Evolutionary conservation across 2,113 vertebrate species (phyloP).

Genomic region (Myxocyprinus asiaticus): DNA sequence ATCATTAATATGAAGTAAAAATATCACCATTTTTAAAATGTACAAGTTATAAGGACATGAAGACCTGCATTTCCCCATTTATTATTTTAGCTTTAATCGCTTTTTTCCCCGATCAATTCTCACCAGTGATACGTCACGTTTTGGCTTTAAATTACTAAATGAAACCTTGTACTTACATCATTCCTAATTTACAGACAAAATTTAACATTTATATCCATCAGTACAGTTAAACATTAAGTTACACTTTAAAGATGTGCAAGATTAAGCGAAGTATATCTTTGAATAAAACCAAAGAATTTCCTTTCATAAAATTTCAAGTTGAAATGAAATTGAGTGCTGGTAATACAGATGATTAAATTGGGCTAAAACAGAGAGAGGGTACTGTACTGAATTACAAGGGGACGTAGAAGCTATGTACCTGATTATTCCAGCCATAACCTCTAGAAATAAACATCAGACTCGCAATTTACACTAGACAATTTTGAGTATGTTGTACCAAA

Average conservation of each 20-base stretch:
- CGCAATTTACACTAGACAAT: constrained; percentile 14
- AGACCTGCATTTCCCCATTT: constrained; percentile 77
- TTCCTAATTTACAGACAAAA: constrained; percentile 82
- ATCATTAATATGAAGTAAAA: constrained; percentile 98
- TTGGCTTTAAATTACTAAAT: constrained; percentile 83
- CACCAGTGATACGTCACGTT: constrained; percentile 84
- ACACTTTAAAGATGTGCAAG: constrained; percentile 83
- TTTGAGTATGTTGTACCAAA: constrained; percentile 3
- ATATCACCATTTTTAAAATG: constrained; percentile 94
- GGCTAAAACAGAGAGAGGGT: constrained; percentile 62
- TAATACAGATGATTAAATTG: constrained; percentile 73
- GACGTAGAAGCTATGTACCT: constrained; percentile 41
- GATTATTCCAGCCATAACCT: constrained; percentile 20
- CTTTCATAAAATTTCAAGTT: constrained; percentile 81
- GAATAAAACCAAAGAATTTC: constrained; percentile 73
- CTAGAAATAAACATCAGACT: constrained; percentile 18
- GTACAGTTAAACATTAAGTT: constrained; percentile 82
- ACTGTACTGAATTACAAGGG: constrained; percentile 50
- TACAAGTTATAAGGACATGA: constrained; percentile 90
- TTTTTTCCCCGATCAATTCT: constrained; percentile 56
- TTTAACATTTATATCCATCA: constrained; percentile 78
- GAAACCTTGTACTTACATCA: constrained; percentile 77
- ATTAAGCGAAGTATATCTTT: constrained; percentile 81
- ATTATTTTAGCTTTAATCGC: constrained; percentile 59
- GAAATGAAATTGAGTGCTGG: constrained; percentile 81